These are phyloP conservation scores for Romanogobio albipinnatus DNA, from an alignment of 2,113 vertebrate genomes.

Conservation along the genomic window DNA sequence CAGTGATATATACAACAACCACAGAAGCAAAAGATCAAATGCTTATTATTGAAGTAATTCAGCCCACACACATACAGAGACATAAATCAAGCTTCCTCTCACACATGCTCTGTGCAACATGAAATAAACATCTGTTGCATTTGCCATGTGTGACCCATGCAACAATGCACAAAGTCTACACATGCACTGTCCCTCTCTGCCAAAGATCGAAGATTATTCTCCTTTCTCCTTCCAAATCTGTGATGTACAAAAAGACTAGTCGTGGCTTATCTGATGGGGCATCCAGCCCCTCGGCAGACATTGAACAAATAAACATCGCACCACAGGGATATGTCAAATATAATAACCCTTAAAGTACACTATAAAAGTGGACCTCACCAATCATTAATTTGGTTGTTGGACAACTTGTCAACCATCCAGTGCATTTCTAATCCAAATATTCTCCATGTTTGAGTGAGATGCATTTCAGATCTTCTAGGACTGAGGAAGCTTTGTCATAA, in stretches of 20 bases:
- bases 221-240: background rate
- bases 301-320: constrained; percentile 6
- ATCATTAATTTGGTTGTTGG: background rate
- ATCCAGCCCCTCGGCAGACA: background rate
- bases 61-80: constrained; percentile 18
- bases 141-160: background rate
- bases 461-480: constrained; percentile 14
- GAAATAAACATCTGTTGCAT: constrained; percentile 29
- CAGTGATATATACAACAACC: constrained; percentile 12
- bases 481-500: background rate
- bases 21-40: constrained; percentile 33
- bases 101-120: constrained; percentile 18
- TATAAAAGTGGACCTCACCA: background rate
- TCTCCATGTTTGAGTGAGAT: background rate
- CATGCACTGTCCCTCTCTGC: background rate
- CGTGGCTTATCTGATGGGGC: background rate
- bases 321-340: background rate
- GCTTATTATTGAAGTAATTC: constrained; percentile 20
- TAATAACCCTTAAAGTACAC: background rate
- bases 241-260: background rate
- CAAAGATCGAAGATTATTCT: background rate
- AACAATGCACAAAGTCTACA: background rate
- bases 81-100: constrained; percentile 13
- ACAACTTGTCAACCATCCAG: background rate
- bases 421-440: background rate